These are phyloP conservation scores for Poecile atricapillus DNA, from an alignment of 2,113 vertebrate species.

Conservation along the genomic window DNA sequence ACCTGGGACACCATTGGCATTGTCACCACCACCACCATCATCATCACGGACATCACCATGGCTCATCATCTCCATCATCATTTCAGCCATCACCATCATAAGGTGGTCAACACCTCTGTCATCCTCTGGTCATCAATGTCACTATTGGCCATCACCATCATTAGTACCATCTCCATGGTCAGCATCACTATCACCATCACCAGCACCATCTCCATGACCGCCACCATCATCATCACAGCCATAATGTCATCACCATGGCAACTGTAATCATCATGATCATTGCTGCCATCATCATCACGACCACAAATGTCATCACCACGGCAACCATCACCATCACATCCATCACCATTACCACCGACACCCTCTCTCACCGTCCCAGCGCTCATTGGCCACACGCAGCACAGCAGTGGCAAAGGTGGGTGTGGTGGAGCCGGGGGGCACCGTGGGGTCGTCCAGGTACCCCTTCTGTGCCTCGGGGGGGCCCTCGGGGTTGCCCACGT, in stretches of 20 bases:
- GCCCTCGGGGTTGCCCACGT: background rate
- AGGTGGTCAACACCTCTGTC: background rate
- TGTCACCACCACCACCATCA: background rate
- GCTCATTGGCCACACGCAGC: background rate
- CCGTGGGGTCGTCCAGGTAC: background rate
- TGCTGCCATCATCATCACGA: no score
- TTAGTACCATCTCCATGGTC: no score
- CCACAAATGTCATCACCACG: fast-evolving
- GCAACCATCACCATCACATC: no score
- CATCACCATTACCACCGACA: no score
- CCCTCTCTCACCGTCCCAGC: background rate
- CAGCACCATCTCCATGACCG: background rate
- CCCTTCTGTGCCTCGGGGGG: background rate
- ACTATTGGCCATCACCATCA: no score
- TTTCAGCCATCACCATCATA: background rate
- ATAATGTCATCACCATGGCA: no score
- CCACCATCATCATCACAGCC: fast-evolving
- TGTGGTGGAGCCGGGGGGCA: background rate
- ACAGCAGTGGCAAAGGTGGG: background rate
- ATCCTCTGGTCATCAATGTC: no score
- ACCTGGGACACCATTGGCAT: background rate
- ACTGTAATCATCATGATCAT: no score
- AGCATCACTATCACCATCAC: no score
- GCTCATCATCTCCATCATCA: background rate
- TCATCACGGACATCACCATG: background rate